phyloP scores from a whole-genome alignment of 1,140 invertebrate species.

The Drosophila persimilis region DNA sequence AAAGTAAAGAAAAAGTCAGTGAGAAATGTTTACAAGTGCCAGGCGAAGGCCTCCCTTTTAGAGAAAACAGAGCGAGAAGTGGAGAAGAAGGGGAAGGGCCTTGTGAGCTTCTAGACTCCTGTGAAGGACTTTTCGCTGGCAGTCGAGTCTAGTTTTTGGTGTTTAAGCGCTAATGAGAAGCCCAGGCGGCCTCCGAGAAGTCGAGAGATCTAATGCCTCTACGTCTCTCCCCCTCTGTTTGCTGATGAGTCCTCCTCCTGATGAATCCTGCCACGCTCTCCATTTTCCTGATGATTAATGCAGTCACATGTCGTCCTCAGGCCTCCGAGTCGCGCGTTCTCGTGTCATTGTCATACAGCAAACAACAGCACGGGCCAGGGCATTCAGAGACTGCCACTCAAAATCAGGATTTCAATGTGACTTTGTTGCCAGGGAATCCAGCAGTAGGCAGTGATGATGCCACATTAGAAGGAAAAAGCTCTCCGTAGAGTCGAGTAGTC shows the following conservation, averaged over 20 bases:
- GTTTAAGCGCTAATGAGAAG: constrained; percentile 38
- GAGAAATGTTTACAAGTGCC: too few species aligned
- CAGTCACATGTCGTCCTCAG: constrained; percentile 52
- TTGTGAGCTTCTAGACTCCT: constrained; percentile 12
- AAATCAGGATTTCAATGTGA: constrained; percentile 47
- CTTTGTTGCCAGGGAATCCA: constrained; percentile 19
- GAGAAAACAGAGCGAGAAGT: constrained; percentile 10
- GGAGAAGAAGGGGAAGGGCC: constrained; percentile 38
- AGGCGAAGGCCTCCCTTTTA: background rate
- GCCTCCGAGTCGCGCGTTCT: constrained; percentile 25
- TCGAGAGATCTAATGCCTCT: too few species aligned
- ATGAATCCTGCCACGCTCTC: background rate
- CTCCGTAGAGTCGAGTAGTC: too few species aligned
- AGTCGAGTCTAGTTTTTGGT: constrained; percentile 7
- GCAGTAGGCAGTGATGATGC: too few species aligned
- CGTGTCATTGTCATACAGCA: constrained; percentile 71
- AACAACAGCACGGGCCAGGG: constrained; percentile 30
- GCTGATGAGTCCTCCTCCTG: constrained; percentile 1
- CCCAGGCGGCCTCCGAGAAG: constrained; percentile 18
- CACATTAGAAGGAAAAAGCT: too few species aligned
- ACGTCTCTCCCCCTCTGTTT: background rate
- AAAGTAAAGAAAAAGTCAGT: background rate
- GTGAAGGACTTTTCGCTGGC: too few species aligned
- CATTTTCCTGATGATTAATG: constrained; percentile 63
- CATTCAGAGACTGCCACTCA: constrained; percentile 48